Conservation (phyloP, 2,113 vertebrate species). For the Xiphophorus couchianus region DNA sequence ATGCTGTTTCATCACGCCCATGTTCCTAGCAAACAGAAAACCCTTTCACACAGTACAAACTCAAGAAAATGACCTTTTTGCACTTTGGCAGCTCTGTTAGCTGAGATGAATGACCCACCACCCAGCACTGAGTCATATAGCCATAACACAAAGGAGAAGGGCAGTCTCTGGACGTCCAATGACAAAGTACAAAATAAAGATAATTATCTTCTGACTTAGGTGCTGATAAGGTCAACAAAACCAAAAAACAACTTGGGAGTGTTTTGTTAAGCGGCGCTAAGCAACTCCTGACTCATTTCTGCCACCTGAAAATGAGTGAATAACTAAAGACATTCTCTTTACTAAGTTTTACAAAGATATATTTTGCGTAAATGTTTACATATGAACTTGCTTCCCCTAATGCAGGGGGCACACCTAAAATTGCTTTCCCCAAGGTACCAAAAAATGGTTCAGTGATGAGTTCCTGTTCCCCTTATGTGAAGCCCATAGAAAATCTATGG, state of each 20-base stretch:
- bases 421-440: too few relatives aligned
- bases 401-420: neutral
- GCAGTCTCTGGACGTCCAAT: slow-evolving; percentile 22
- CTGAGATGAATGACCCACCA: slow-evolving; percentile 58
- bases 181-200: neutral
- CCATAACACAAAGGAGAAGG: slow-evolving; percentile 36
- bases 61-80: slow-evolving; percentile 35
- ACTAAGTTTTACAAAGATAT: neutral
- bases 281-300: neutral
- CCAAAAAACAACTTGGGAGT: neutral
- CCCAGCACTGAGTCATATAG: slow-evolving; percentile 63
- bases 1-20: slow-evolving; percentile 31
- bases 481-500: too few relatives aligned
- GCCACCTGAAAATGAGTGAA: neutral
- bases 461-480: too few relatives aligned
- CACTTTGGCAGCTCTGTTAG: slow-evolving; percentile 55
- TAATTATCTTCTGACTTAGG: neutral
- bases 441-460: too few relatives aligned
- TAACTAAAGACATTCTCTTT: neutral
- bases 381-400: neutral
- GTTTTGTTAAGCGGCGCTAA: too few relatives aligned
- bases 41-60: slow-evolving; percentile 32
- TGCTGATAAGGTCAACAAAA: slow-evolving; percentile 1
- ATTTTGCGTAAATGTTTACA: neutral
- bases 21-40: slow-evolving; percentile 45